Base-by-base conservation (phyloP, 2,888 invertebrate genomes). In the Pediacus dermestoides region DNA sequence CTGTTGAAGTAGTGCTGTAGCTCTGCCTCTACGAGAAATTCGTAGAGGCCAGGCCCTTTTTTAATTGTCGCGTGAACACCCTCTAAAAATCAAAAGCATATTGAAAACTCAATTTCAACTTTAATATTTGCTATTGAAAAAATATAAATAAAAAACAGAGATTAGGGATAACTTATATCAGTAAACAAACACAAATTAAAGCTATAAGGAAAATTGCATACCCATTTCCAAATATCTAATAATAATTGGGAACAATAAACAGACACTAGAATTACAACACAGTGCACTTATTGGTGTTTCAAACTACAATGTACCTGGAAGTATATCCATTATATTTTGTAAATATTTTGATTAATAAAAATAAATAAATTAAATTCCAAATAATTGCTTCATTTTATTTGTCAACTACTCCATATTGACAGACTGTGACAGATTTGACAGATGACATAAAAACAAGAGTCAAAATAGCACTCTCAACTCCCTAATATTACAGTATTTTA, bases 1-100 rank as follows among this genome's bases (percentile, higher is more conserved):
- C 77, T 74, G 64, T 80, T 81, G 64, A 88, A 90, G 74, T 96
- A 96, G 65, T 95, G 94, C 59, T 88, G 87, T 34, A 96, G 77
- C 68, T 95, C 94, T 27, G 94, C 92, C 74, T 94, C 93, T 64
- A 88, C 82, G 50, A 96, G 81, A 71, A 95, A 95, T 69, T 92
- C 93, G 66, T 86, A 86, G 48, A 88, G 74, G 49, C 85, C 85
- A 30, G 80, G 81, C 23, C 80, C 80, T 52, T 70, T 70, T 53
- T 67, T 69, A 32, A 67, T 55, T 22, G 67, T 60, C 33, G 65
- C 61, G 58, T 64, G 66, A 18, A 63, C 48, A 41, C 61, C 61
- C 52, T 63, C 62, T 63, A 47, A 39, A 57, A 57, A 41, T 9
- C 4, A 33, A 6, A 28, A 25, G 30, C 46, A 45, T 16, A 32